Percentiles rank a stretch among this genome's conserved stretches.
These are phyloP conservation scores for Camponotus fellah DNA, from an alignment of 2,888 invertebrate species.

Conservation along the genomic window DNA sequence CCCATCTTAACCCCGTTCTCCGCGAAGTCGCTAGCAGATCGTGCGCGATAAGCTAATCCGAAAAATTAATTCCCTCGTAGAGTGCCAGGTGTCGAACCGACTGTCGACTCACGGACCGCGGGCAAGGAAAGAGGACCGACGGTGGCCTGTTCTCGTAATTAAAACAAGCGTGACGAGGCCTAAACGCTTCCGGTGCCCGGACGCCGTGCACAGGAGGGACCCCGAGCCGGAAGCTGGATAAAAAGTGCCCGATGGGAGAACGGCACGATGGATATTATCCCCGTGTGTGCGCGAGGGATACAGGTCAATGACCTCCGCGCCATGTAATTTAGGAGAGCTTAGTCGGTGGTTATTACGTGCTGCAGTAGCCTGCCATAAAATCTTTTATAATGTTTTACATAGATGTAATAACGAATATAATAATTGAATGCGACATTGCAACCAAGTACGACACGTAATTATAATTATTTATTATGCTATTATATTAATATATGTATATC, in stretches of 20 bases:
- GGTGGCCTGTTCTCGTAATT: constrained; percentile 76
- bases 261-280: constrained; percentile 58
- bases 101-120: constrained; percentile 40
- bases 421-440: not conserved
- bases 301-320: constrained; percentile 66
- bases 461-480: not conserved
- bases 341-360: not conserved
- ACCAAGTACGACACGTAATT: not conserved
- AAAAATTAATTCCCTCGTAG: constrained; percentile 83
- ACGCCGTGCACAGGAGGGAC: constrained; percentile 64
- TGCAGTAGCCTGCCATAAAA: not conserved
- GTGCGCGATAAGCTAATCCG: constrained; percentile 84
- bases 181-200: constrained; percentile 82
- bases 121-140: constrained; percentile 49
- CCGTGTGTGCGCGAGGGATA: constrained; percentile 52
- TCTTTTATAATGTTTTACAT: not conserved
- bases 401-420: not conserved
- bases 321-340: constrained; percentile 9
- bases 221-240: constrained; percentile 78
- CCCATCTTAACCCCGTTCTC: constrained; percentile 80
- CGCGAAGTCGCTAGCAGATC: constrained; percentile 75
- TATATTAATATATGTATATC: not conserved
- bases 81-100: constrained; percentile 81
- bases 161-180: constrained; percentile 84
- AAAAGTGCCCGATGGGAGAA: constrained; percentile 71